Evolutionary conservation across 1,140 invertebrate genomes (phyloP).

Genomic region (Pararge aegeria): DNA sequence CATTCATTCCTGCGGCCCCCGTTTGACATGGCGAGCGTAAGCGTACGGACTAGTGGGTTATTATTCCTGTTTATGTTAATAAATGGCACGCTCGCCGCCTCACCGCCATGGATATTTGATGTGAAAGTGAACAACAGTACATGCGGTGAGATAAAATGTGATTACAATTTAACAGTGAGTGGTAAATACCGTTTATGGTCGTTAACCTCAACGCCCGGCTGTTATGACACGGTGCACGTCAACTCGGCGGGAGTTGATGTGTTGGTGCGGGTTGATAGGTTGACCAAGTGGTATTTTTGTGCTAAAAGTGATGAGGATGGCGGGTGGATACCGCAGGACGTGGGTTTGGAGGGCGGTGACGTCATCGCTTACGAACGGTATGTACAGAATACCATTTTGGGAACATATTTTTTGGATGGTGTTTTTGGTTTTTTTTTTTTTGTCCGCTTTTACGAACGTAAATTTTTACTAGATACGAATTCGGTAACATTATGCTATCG

Average conservation of each 20-base stretch:
- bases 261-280: neutral
- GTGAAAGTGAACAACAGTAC: neutral
- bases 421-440: no score
- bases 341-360: neutral
- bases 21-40: conserved; percentile 2
- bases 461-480: no score
- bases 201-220: neutral
- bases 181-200: neutral
- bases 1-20: neutral
- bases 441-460: no score
- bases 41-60: conserved; percentile 3
- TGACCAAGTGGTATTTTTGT: neutral
- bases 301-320: neutral
- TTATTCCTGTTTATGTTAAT: neutral
- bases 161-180: neutral
- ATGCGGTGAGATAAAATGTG: neutral
- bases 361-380: neutral
- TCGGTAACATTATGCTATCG: no score
- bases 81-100: neutral
- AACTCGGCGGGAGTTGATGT: neutral
- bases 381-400: no score
- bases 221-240: neutral
- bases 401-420: no score
- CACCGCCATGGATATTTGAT: neutral
- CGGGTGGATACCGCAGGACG: conserved; percentile 1